Evolutionary conservation across 2,113 vertebrate genomes (phyloP).

Genomic region (Nycticryphes semicollaris): DNA sequence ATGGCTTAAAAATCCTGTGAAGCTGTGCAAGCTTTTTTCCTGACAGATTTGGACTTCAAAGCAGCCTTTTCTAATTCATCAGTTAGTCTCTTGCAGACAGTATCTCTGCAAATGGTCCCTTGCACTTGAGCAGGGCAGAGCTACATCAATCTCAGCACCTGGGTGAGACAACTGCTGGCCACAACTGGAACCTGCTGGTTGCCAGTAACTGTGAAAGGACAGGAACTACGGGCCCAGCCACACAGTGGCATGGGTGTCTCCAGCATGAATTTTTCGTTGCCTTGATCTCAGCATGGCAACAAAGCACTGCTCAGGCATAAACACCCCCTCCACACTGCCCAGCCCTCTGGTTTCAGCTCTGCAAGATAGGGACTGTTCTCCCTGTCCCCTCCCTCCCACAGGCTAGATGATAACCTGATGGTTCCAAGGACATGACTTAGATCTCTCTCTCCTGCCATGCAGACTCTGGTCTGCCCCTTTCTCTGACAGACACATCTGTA

Average conservation of each 20-base stretch:
- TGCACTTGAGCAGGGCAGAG: neutral
- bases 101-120: neutral
- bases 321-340: rapidly evolving
- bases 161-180: rapidly evolving
- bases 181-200: rapidly evolving
- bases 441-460: neutral
- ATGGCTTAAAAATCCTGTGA: neutral
- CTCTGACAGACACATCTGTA: neutral
- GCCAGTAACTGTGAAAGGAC: neutral
- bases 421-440: neutral
- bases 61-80: neutral
- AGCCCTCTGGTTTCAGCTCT: neutral
- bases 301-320: neutral
- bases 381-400: rapidly evolving
- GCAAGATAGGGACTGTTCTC: neutral
- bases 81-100: slow-evolving; percentile 7
- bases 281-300: neutral
- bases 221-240: neutral
- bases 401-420: neutral
- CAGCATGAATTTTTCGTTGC: neutral
- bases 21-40: neutral
- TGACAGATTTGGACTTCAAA: neutral
- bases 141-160: neutral
- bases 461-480: neutral
- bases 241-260: neutral